Conservation (phyloP, 2,113 vertebrate species). For the Leptobrachium leishanense region DNA sequence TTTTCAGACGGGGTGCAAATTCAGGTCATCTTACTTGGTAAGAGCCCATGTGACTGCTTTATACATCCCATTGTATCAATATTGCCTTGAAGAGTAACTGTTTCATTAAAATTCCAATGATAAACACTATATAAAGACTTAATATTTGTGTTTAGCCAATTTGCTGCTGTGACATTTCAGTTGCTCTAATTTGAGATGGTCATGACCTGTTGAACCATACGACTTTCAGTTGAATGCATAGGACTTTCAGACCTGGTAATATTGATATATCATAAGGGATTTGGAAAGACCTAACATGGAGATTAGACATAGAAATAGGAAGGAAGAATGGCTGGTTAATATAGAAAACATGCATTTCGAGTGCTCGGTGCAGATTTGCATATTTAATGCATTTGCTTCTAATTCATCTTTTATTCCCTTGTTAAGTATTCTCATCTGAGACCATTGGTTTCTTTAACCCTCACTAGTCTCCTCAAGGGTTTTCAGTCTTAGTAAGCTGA, state of each 20-base stretch:
- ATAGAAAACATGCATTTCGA: not conserved
- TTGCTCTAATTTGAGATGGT: not conserved
- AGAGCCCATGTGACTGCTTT: not conserved
- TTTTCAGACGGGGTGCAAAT: not conserved
- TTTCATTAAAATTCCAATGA: constrained; percentile 5
- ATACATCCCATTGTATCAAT: not conserved
- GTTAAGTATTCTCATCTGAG: not conserved
- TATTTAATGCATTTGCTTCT: not conserved
- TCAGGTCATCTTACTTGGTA: not conserved
- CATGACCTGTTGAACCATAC: not conserved
- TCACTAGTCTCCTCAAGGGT: not conserved
- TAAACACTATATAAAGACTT: not conserved
- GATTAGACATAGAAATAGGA: not conserved
- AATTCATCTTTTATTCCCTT: not conserved
- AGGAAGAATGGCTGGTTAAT: not conserved
- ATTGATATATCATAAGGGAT: constrained; percentile 3
- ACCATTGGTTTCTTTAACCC: constrained; percentile 2
- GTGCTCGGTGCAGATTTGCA: not conserved
- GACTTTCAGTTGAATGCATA: not conserved
- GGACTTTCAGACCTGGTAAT: constrained; percentile 1
- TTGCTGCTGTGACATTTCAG: not conserved
- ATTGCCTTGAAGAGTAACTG: constrained; percentile 4
- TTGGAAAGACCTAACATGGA: not conserved
- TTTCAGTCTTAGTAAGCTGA: not conserved
- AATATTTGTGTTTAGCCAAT: constrained; percentile 1